Evolutionary conservation across 2,797 vertebrate species (phyloP).

Genomic region (Cyclura pinguis): DNA sequence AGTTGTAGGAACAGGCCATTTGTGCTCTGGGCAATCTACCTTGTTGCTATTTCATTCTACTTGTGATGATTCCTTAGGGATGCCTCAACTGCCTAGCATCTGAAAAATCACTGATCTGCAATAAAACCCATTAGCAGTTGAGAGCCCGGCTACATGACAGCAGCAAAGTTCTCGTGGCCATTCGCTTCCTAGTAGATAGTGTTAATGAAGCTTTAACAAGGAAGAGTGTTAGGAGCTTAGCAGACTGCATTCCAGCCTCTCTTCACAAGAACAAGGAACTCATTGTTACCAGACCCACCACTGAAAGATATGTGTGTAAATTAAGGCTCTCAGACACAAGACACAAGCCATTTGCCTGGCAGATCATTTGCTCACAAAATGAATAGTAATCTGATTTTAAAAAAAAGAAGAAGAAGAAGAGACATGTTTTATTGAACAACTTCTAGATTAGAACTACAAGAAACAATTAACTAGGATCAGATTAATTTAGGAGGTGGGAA

Average conservation of each 20-base stretch:
- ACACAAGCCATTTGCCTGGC: neutral
- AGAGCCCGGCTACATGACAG: neutral
- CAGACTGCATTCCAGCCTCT: constrained; percentile 18
- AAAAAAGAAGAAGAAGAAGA: neutral
- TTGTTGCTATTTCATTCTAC: neutral
- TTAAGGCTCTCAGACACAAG: constrained; percentile 25
- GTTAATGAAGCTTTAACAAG: constrained; percentile 35
- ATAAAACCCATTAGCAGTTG: constrained; percentile 20
- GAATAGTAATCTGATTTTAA: neutral
- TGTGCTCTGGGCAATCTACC: neutral
- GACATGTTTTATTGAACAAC: neutral
- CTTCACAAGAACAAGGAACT: constrained; percentile 21
- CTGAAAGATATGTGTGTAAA: neutral
- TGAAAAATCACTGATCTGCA: constrained; percentile 13
- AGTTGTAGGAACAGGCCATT: neutral
- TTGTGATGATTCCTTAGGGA: neutral
- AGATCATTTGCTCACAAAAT: constrained; percentile 1
- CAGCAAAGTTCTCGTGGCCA: constrained; percentile 4
- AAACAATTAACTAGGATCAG: neutral
- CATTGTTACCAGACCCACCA: constrained; percentile 3
- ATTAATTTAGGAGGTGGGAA: neutral
- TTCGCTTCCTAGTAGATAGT: neutral
- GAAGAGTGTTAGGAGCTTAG: constrained; percentile 29
- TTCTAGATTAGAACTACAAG: neutral
- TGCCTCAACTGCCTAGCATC: neutral